Evolutionary conservation across 2,888 invertebrate species (phyloP), one percentile per base, ranked within the genome.

Genomic region (Dryobota labecula): DNA sequence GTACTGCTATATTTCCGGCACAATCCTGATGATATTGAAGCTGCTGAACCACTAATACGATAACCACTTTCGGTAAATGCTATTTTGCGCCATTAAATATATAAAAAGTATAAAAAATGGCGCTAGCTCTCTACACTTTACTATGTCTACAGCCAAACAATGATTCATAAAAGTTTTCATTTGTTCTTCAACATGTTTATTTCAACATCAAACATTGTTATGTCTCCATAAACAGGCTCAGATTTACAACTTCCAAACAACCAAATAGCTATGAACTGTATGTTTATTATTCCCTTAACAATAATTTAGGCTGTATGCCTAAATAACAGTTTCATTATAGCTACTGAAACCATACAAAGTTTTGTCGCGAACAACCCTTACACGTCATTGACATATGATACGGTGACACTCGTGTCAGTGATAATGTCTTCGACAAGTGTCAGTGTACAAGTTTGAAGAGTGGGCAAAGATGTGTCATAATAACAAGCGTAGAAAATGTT

Each of bases 321-420:
- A n/a, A n/a, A n/a, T n/a, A n/a, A n/a, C n/a, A n/a, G n/a, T n/a
- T 81, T 76, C 30, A 77, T 77, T 71, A 68, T 54, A 67, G 58
- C 49, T 65, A 68, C 82, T 72, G 77, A 77, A 72, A 67, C 62
- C 33, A 62, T 62, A 63, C 62, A 8, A 68, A 69, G 72, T 72
- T 81, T 57, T 30, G 36, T 53, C 30, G 41, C n/a, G 49, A 56
- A 63, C 61, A 57, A 49, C 51, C 41, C 15, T 63, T 38, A 57
- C 33, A 43, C 15, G 56, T 61, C 56, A 81, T 57, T 61, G 49
- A 67, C 66, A 70, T 74, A 58, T 64, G 66, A 62, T 58, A 54
- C 41, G 6, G 24, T 33, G 49, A 49, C 15, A 49, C 45, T n/a
- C n/a, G 13, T 27, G 38, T 30, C 2, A 49, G 51, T 36, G 18